Evolutionary conservation across 2,797 vertebrate species (phyloP).

Genomic region (Leucoraja ocellata): DNA sequence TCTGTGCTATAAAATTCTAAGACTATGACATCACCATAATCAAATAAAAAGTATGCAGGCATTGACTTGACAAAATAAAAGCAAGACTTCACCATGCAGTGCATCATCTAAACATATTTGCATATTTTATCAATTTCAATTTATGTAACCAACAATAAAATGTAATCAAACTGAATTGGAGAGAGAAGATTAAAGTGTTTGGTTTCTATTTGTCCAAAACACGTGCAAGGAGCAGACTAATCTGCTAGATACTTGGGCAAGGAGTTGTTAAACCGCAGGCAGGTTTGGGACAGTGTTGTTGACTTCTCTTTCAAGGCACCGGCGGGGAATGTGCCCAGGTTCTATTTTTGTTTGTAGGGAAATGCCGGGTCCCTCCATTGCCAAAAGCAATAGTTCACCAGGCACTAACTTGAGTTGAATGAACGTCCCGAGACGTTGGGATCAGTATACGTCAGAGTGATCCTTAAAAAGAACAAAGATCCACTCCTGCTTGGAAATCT

Average conservation of each 20-base stretch:
- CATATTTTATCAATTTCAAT: not conserved
- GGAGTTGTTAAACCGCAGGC: not conserved
- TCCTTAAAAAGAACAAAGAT: conserved; percentile 8
- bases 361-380: not conserved
- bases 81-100: not conserved
- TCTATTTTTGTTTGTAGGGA: not conserved
- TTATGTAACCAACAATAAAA: conserved; percentile 23
- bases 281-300: not conserved
- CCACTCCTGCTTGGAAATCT: not conserved
- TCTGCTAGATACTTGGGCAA: not conserved
- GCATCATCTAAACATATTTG: not conserved
- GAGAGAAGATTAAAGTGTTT: not conserved
- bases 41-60: not conserved
- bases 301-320: not conserved
- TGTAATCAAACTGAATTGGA: not conserved
- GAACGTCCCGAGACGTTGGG: conserved; percentile 26
- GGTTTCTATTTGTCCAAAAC: not conserved
- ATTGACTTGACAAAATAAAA: not conserved
- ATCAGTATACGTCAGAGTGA: not conserved
- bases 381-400: not conserved
- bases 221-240: not conserved
- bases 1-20: too few relatives aligned
- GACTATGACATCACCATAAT: not conserved
- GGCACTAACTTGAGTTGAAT: not conserved
- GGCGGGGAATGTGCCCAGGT: not conserved